Percentiles rank a stretch among this genome's conserved stretches.
Evolutionary conservation across 2,888 invertebrate genomes (phyloP).

Genomic region (Diarsia brunnea): DNA sequence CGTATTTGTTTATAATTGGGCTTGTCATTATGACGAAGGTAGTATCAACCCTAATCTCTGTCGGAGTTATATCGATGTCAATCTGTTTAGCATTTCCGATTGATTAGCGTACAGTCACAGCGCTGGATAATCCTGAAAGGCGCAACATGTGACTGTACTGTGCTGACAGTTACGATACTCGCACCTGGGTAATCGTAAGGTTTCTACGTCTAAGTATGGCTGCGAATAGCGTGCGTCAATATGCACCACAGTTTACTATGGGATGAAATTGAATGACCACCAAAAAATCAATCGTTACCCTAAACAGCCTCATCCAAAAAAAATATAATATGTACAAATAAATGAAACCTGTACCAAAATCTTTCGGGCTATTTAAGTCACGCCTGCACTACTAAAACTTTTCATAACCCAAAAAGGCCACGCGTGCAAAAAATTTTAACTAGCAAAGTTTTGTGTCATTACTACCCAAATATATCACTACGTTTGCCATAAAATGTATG

Average conservation of each 20-base stretch:
- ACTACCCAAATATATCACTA: no score
- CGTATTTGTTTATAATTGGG: background rate
- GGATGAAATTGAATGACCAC: no score
- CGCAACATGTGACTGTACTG: slow-evolving; percentile 23
- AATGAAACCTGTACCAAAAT: no score
- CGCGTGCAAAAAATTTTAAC: no score
- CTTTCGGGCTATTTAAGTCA: no score
- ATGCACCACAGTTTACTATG: background rate
- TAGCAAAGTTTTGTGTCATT: no score
- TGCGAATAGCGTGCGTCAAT: slow-evolving; percentile 6
- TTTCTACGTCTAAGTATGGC: background rate
- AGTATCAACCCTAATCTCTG: background rate
- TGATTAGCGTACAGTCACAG: slow-evolving; percentile 3
- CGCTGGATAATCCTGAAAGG: slow-evolving; percentile 25
- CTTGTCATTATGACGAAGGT: slow-evolving; percentile 4
- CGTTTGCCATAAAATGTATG: no score
- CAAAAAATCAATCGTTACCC: no score
- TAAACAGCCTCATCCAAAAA: no score
- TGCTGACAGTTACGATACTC: slow-evolving; percentile 19
- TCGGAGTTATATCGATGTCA: background rate
- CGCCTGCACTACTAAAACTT: no score
- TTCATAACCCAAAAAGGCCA: no score
- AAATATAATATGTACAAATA: no score
- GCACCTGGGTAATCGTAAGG: background rate
- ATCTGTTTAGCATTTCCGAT: slow-evolving; percentile 6